These are phyloP conservation scores for Serranus cabrilla DNA, from an alignment of 2,797 vertebrate genomes.

Conservation along the genomic window DNA sequence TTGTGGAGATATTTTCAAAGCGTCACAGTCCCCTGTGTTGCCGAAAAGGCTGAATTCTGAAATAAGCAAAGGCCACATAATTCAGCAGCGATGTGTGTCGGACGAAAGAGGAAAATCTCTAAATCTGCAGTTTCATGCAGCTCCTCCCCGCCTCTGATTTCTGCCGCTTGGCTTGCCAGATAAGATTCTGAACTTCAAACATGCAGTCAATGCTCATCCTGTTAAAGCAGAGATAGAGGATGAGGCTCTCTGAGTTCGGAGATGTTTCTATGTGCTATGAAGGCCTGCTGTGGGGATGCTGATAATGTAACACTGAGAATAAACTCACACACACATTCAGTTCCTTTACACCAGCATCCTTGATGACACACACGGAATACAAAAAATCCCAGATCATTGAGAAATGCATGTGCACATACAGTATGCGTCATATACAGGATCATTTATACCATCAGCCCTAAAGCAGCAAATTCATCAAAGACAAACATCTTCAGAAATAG, in stretches of 20 bases:
- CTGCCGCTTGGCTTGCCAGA: constrained; percentile 72
- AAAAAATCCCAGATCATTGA: background rate
- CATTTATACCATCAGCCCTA: constrained; percentile 33
- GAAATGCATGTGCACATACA: constrained; percentile 15
- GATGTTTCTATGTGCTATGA: constrained; percentile 41
- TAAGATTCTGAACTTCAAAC: constrained; percentile 79
- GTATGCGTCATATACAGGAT: background rate
- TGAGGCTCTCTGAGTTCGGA: constrained; percentile 35
- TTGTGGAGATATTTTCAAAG: constrained; percentile 55
- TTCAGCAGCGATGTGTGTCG: constrained; percentile 55
- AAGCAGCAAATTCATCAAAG: constrained; percentile 52
- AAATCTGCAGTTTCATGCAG: constrained; percentile 74
- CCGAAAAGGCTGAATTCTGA: constrained; percentile 55
- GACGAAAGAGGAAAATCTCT: constrained; percentile 66
- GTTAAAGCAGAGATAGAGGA: constrained; percentile 64
- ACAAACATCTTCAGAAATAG: constrained; percentile 59
- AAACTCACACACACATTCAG: constrained; percentile 17
- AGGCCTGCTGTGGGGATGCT: constrained; percentile 30
- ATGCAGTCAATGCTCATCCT: constrained; percentile 65
- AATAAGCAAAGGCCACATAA: constrained; percentile 57
- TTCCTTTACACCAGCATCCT: background rate
- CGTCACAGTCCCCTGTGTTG: constrained; percentile 35
- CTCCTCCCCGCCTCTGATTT: constrained; percentile 73
- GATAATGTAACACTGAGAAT: constrained; percentile 40
- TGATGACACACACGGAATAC: background rate